These are phyloP conservation scores for Pelodiscus sinensis DNA, from an alignment of 2,113 vertebrate species.

Conservation along the genomic window DNA sequence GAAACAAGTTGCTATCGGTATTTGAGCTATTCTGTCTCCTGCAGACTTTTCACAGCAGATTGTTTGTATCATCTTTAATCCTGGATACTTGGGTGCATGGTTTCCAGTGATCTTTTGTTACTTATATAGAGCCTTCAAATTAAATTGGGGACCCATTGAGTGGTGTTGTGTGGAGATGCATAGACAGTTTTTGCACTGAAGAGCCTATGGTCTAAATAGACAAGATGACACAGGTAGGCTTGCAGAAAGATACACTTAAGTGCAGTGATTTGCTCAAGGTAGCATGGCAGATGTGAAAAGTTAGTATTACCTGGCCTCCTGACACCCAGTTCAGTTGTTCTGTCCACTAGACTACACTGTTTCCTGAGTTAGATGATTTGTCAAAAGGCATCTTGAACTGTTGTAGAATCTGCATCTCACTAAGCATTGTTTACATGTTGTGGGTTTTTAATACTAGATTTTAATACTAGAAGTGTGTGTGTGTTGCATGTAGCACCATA, in stretches of 20 bases:
- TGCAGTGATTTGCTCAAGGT: neutral
- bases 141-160: neutral
- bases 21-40: neutral
- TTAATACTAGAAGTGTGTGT: neutral
- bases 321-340: neutral
- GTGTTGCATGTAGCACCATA: neutral
- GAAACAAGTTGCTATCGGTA: neutral
- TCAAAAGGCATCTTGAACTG: neutral
- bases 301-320: neutral
- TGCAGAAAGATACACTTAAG: neutral
- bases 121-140: neutral
- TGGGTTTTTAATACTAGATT: neutral
- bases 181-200: neutral
- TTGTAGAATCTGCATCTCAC: neutral
- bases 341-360: neutral
- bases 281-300: neutral
- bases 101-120: neutral
- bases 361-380: neutral
- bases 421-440: neutral
- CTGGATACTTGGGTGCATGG: neutral
- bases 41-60: neutral
- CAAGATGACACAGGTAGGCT: neutral
- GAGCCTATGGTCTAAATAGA: neutral
- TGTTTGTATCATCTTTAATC: neutral
- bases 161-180: neutral